Evolutionary conservation across 2,113 vertebrate genomes (phyloP), one percentile per base, ranked within the genome.

Genomic region (Lycaon pictus): DNA sequence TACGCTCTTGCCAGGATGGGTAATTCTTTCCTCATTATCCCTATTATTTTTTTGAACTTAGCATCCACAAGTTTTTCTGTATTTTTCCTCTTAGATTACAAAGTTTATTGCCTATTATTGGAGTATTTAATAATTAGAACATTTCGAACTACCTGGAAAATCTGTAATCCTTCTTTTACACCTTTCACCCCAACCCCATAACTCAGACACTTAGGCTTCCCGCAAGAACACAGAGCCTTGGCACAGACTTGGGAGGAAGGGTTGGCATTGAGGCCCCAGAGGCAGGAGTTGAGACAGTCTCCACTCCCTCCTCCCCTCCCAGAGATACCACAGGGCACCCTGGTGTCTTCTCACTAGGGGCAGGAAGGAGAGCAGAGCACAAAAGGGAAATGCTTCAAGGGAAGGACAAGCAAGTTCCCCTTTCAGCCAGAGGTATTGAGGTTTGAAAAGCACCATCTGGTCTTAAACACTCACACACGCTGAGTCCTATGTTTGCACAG

Each of bases 1-100:
- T 10, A 3, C 0, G 0, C 69, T 37, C 19, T 16, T 1, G 17
- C 71, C 53, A 15, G 20, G 23, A 0, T 12, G 79, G 35, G 7
- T 60, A 5, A 53, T 74, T 48, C 25, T 20, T 53, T 51, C 48
- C 43, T 76, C 51, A 0, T 55, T 37, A 27, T 60, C 17, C 67
- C 55, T 37, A 16, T 48, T 77, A 13, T 12, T n/a, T 37, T 69
- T 96, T 92, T 32, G 60, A 77, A 56, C 35, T 69, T 77, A 17
- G 22, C 22, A 11, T 77, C 63, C 11, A 1, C 58, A 88, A 60
- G 29, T 48, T 32, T 83, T 60, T 67, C 10, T 67, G 2, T 62
- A 27, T 87, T 71, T 96, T 83, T 20, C n/a, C 85, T 48, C 55
- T 84, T 63, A 29, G 43, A 67, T 23, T 63, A 13, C 23, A 76